Evolutionary conservation across 2,888 invertebrate genomes (phyloP), one percentile per base, ranked within the genome.

Genomic region (Cerastoderma edule): DNA sequence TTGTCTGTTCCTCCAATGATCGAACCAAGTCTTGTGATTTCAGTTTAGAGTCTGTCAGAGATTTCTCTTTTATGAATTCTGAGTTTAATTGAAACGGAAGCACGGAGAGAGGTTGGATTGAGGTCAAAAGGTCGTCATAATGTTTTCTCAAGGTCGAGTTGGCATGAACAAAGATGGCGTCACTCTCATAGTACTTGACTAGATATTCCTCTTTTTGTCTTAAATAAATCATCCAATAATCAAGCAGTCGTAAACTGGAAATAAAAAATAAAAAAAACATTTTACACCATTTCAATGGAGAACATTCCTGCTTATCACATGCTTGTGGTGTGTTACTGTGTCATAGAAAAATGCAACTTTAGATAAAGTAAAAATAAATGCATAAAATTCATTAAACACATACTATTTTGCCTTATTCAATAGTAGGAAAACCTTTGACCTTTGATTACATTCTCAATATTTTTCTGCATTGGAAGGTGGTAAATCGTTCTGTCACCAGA

Each of bases 161-260:
- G 44, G 95, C 94, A 77, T 94, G 92, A 44, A 95, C 93, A 85
- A 97, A 94, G 78, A 97, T 94, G 63, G 96, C 96, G 88, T 95
- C 95, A 10, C 95, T 94, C 4, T 94, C 95, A 93, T 97, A 98
- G 92, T 97, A 96, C 89, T 96, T 96, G 53, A 95, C 95, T 66
- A 97, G 93, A 24, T 97, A 95, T 24, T 96, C 95, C 92, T 97
- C 97, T 83, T 97, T 95, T 19, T 97, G 96, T 83, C 96, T 95
- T 67, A 97, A 94, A 91, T 97, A 97, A 72, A 96, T 96, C 83
- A 97, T 95, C 97, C 97, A 98, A 39, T 97, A 97, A 89, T 97
- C 97, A 85, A 98, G 94, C n/a, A 97, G 96, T 84, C 96, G 95
- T 70, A 97, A 95, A 93, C 96, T 96, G 93, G 72, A 92, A 92